Evolutionary conservation across 2,797 vertebrate genomes (phyloP), one percentile per base, ranked within the genome.

Genomic region (Acanthurus leucopareius): DNA sequence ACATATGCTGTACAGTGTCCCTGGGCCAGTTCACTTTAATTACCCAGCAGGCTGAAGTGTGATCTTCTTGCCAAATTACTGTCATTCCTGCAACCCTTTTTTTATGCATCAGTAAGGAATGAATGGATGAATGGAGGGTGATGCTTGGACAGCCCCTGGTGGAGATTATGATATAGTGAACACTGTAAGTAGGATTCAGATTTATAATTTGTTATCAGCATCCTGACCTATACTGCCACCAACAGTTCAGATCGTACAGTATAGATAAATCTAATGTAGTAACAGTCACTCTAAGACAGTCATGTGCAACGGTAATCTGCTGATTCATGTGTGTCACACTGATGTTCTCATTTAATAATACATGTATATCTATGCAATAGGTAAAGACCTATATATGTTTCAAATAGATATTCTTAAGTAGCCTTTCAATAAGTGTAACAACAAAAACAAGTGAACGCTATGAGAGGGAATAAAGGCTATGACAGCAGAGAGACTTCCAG

Each of bases 61-160:
- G 25, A 52, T 54, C 35, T 10, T 69, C 38, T 5, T 38, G 47
- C 57, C 65, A 73, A 38, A 52, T 22, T 20, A 10, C 49, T 62
- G 65, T 35, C 63, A 70, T 38, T 57, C 69, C 56, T 44, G 48
- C 28, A 45, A 17, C 47, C 48, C 56, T 10, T 62, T 56, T 47
- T 63, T 68, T 73, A 80, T 76, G 69, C 66, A 61, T 77, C 54
- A 57, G 60, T 75, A 10, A 70, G 66, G 66, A 80, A 90, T 86
- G 88, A 86, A 87, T 35, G 86, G 65, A 82, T 88, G 83, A 87
- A 84, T 77, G 73, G 44, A 90, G 69, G 82, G 69, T 82, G 91
- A 90, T 72, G 81, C 91, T 93, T 92, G 92, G 91, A 93, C 91
- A 93, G 82, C 91, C 91, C 92, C 93, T 93, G 91, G 90, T 93